Conservation (phyloP, 2,888 invertebrate species). For the Amphipoea oculea region DNA sequence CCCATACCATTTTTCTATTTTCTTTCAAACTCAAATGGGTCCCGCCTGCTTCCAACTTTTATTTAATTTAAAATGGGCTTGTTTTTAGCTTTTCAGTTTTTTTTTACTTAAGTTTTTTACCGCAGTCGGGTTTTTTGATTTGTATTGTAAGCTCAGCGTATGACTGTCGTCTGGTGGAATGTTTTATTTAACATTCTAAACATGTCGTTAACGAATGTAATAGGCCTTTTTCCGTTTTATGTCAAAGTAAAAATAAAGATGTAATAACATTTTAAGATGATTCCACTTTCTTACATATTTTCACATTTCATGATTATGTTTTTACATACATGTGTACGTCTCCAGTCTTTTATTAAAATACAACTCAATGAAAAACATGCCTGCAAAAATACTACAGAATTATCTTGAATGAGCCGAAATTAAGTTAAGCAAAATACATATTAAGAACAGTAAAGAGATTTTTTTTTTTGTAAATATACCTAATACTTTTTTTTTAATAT, state of each 20-base stretch:
- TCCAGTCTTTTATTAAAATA: not conserved
- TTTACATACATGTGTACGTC: not conserved
- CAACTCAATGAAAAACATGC: not conserved
- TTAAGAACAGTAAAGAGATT: not conserved
- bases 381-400: too few species aligned
- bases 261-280: not conserved
- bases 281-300: not conserved
- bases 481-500: too few species aligned
- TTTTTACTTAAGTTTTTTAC: too few species aligned
- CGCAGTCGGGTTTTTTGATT: too few species aligned
- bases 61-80: too few species aligned
- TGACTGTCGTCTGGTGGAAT: not conserved
- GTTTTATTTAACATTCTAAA: not conserved
- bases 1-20: too few species aligned
- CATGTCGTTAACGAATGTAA: not conserved
- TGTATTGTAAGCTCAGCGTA: not conserved
- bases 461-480: too few species aligned
- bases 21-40: too few species aligned
- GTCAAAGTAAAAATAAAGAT: not conserved
- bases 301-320: too few species aligned
- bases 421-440: not conserved
- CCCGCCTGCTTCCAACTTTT: too few species aligned
- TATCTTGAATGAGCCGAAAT: not conserved
- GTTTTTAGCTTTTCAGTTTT: too few species aligned
- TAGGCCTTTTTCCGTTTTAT: not conserved